A percentile compares a stretch with the other conserved stretches of the same genome.
These are phyloP conservation scores for Anoplius nigerrimus DNA, from an alignment of 2,888 invertebrate species.

Conservation along the genomic window DNA sequence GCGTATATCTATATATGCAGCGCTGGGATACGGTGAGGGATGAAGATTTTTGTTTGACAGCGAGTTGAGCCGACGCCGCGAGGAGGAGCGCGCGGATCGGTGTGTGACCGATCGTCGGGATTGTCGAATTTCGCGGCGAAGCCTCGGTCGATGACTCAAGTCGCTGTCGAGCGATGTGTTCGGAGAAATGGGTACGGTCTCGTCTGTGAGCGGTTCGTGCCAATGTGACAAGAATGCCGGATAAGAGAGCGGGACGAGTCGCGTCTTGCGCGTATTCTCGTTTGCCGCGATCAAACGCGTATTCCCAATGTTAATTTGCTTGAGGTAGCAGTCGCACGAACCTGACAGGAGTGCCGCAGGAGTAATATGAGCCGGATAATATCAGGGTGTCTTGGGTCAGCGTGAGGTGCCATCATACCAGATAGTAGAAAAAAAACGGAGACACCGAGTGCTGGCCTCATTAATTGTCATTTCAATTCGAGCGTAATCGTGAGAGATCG, in stretches of 20 bases:
- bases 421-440: slow-evolving; percentile 71
- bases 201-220: slow-evolving; percentile 55
- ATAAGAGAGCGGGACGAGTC: slow-evolving; percentile 23
- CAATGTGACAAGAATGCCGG: slow-evolving; percentile 30
- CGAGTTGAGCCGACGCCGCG: slow-evolving; percentile 43
- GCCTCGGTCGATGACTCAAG: slow-evolving; percentile 43
- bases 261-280: no score
- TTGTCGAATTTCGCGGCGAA: no score
- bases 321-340: slow-evolving; percentile 49
- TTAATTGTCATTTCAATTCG: slow-evolving; percentile 11
- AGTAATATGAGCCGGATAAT: slow-evolving; percentile 46
- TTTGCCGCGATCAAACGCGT: slow-evolving; percentile 32
- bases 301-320: slow-evolving; percentile 29
- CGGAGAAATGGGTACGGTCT: slow-evolving; percentile 45
- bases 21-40: slow-evolving; percentile 35
- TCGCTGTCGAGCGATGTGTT: slow-evolving; percentile 48
- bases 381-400: slow-evolving; percentile 61
- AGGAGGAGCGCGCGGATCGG: no score
- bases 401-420: slow-evolving; percentile 76
- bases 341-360: slow-evolving; percentile 56
- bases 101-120: no score
- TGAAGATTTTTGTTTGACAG: slow-evolving; percentile 46
- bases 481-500: slow-evolving; percentile 1
- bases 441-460: slow-evolving; percentile 70
- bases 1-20: no score